Conservation (phyloP, 1,140 invertebrate genomes). For the Triops longicaudatus region DNA sequence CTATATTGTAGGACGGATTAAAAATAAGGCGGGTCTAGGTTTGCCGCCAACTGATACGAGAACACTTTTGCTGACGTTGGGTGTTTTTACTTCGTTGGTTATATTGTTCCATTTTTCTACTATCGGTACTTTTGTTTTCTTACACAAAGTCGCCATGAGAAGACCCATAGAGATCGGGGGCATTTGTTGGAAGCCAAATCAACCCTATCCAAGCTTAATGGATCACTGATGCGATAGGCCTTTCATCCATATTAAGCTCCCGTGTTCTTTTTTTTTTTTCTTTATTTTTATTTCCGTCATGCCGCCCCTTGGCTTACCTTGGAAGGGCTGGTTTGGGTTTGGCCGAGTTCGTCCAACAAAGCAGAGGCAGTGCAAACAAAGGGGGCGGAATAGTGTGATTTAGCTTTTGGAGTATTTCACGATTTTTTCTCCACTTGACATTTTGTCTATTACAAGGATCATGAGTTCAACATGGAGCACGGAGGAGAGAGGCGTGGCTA, state of each 20-base stretch:
- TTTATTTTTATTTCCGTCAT: background rate
- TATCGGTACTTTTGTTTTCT: background rate
- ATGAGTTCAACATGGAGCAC: background rate
- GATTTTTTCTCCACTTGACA: background rate
- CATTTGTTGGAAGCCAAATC: constrained; percentile 15
- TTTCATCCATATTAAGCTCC: background rate
- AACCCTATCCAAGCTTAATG: background rate
- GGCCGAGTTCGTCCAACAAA: background rate
- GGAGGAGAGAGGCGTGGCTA: background rate
- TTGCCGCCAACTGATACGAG: no score
- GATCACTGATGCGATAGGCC: background rate
- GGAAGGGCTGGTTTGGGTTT: background rate
- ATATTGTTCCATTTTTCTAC: no score
- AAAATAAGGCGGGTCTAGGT: no score
- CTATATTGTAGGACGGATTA: no score
- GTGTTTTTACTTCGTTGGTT: no score
- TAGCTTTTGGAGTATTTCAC: background rate
- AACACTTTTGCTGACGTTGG: no score
- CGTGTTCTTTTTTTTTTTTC: background rate
- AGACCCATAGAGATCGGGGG: background rate
- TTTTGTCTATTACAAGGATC: background rate
- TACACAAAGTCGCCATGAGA: background rate
- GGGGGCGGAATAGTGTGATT: background rate
- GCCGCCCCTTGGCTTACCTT: background rate
- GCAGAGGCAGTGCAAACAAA: background rate